phyloP scores from a whole-genome alignment of 1,140 invertebrate species.

The Drosophila ironensis region DNA sequence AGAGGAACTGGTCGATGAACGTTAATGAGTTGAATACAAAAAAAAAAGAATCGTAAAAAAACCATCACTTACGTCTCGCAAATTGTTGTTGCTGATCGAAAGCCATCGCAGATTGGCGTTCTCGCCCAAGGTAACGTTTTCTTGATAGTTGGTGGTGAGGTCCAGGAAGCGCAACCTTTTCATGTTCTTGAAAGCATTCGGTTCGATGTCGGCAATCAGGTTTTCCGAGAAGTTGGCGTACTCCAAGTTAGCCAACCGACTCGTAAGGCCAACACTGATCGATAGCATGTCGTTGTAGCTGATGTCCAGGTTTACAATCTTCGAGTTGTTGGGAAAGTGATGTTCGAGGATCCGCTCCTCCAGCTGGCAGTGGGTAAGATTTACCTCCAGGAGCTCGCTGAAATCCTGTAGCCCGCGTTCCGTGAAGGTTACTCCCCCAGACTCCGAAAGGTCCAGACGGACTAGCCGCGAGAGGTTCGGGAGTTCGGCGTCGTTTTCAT shows the following conservation, averaged over 20 bases:
- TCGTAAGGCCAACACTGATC: conserved; percentile 23
- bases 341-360: conserved; percentile 32
- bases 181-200: conserved; percentile 35
- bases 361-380: conserved; percentile 49
- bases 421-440: conserved; percentile 38
- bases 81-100: conserved; percentile 61
- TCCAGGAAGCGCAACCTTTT: conserved; percentile 43
- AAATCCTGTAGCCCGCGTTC: conserved; percentile 43
- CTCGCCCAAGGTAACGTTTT: conserved; percentile 45
- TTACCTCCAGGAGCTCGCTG: conserved; percentile 33
- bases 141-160: conserved; percentile 60
- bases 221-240: conserved; percentile 73
- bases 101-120: conserved; percentile 45
- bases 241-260: conserved; percentile 36
- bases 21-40: neutral
- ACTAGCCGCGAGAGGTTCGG: conserved; percentile 9
- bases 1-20: conserved; percentile 34
- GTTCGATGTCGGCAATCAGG: conserved; percentile 42
- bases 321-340: conserved; percentile 32
- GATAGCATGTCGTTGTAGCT: conserved; percentile 56
- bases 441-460: conserved; percentile 43
- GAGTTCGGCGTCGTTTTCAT: neutral
- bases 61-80: conserved; percentile 51
- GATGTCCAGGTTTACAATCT: conserved; percentile 48
- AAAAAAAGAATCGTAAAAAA: neutral